Conservation (phyloP, 1,140 invertebrate genomes). For the Drosophila nannoptera region DNA sequence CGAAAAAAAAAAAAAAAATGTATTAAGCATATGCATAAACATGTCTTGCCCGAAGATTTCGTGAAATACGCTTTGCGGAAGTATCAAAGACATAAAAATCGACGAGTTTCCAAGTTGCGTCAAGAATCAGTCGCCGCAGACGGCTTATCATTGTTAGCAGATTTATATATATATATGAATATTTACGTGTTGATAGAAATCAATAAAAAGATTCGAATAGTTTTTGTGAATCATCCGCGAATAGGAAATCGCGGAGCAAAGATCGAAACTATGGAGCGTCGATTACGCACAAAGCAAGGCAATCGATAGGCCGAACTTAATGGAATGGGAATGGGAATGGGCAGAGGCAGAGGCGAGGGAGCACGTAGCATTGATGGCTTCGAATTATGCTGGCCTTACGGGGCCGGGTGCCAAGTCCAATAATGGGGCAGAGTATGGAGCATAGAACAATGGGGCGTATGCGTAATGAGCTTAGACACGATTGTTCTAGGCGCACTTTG, state of each 20-base stretch:
- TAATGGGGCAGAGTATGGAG: background rate
- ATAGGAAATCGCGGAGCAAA: constrained; percentile 44
- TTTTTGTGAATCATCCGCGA: constrained; percentile 46
- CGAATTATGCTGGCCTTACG: constrained; percentile 70
- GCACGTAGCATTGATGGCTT: constrained; percentile 61
- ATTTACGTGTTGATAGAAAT: constrained; percentile 13
- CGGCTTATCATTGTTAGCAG: constrained; percentile 24
- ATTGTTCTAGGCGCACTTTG: constrained; percentile 16
- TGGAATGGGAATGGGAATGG: constrained; percentile 1
- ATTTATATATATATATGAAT: too few relatives aligned
- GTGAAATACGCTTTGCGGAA: constrained; percentile 45
- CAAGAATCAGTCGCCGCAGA: constrained; percentile 53
- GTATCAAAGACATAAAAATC: constrained; percentile 11
- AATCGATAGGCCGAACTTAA: background rate
- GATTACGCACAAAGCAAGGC: constrained; percentile 40
- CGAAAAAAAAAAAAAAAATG: background rate
- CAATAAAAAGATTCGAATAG: constrained; percentile 16
- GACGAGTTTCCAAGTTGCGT: background rate
- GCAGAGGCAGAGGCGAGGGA: constrained; percentile 3
- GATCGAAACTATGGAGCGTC: constrained; percentile 38
- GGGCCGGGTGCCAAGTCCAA: constrained; percentile 20
- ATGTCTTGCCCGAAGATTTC: background rate
- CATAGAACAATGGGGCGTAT: constrained; percentile 4
- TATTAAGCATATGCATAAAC: background rate
- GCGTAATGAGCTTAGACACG: constrained; percentile 15